phyloP scores from a whole-genome alignment of 1,140 invertebrate species.

The Leptinotarsa undecemlineata region DNA sequence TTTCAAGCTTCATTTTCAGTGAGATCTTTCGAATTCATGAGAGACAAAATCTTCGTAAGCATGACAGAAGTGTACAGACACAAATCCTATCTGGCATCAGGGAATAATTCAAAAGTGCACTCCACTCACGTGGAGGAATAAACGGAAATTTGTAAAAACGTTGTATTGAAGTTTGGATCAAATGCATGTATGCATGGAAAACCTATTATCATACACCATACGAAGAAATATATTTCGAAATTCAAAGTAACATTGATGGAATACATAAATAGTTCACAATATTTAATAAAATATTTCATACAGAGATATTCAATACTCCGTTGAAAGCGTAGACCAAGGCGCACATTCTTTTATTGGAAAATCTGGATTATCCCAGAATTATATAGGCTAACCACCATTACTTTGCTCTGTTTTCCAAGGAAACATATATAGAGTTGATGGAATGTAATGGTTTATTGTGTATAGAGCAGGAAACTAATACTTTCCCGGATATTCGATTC shows the following conservation, averaged over 20 bases:
- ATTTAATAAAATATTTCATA: slow-evolving; percentile 4
- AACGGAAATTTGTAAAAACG: neutral
- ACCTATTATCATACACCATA: neutral
- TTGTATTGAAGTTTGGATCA: neutral
- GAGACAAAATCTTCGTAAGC: too few species aligned
- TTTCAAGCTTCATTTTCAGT: too few species aligned
- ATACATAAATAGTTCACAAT: neutral
- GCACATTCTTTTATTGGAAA: neutral
- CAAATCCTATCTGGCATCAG: neutral
- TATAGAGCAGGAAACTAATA: too few species aligned
- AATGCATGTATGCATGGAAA: neutral
- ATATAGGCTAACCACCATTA: too few species aligned
- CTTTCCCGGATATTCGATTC: too few species aligned
- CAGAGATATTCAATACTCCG: neutral
- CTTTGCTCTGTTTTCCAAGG: too few species aligned
- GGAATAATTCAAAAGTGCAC: slow-evolving; percentile 6
- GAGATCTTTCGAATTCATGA: too few species aligned
- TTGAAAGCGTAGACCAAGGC: neutral
- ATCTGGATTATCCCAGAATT: too few species aligned
- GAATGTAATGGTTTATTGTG: too few species aligned
- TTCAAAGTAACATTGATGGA: neutral
- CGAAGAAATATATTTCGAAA: neutral
- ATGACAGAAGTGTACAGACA: neutral
- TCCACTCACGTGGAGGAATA: neutral
- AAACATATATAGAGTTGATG: too few species aligned